Percentiles rank a stretch among this genome's conserved stretches.
These are phyloP conservation scores for Antheraea yamamai DNA, from an alignment of 2,888 invertebrate genomes.

Conservation along the genomic window DNA sequence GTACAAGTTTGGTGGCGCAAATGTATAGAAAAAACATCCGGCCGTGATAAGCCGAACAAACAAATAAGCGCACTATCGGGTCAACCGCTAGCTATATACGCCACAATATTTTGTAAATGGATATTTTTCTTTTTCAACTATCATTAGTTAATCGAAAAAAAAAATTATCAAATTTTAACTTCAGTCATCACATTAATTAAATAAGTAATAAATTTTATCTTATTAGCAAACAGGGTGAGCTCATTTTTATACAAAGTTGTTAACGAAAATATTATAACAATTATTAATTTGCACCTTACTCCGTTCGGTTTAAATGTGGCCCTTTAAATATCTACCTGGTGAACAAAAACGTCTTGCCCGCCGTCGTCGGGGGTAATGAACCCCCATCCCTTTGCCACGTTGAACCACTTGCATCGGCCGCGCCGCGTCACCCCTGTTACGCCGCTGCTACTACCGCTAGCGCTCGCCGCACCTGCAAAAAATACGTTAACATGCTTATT, in stretches of 20 bases:
- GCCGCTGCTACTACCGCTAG: conserved; percentile 51
- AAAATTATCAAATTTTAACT: not conserved
- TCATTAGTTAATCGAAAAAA: conserved; percentile 25
- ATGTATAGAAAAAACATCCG: conserved; percentile 82
- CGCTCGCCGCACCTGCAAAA: conserved; percentile 63
- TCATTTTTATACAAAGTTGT: not conserved
- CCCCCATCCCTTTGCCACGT: conserved; percentile 97
- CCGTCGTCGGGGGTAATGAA: conserved; percentile 96
- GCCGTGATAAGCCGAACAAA: conserved; percentile 80
- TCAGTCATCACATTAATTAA: not conserved
- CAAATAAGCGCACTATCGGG: conserved; percentile 79
- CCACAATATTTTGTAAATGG: conserved; percentile 65
- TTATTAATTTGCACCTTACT: conserved; percentile 12
- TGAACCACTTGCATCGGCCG: conserved; percentile 97
- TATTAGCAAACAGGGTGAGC: not conserved
- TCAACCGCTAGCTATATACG: conserved; percentile 78
- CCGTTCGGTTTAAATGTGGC: conserved; percentile 14
- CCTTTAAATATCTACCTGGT: conserved; percentile 86
- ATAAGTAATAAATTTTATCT: not conserved
- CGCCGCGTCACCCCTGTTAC: conserved; percentile 84
- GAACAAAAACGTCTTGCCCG: conserved; percentile 95
- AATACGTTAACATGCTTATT: conserved; percentile 37
- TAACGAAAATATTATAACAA: conserved; percentile 17
- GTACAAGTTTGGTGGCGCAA: conserved; percentile 74
- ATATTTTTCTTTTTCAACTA: conserved; percentile 59